A percentile compares a stretch with the other conserved stretches of the same genome.
Conservation (phyloP, 2,888 invertebrate species). For the Acleris emargana region DNA sequence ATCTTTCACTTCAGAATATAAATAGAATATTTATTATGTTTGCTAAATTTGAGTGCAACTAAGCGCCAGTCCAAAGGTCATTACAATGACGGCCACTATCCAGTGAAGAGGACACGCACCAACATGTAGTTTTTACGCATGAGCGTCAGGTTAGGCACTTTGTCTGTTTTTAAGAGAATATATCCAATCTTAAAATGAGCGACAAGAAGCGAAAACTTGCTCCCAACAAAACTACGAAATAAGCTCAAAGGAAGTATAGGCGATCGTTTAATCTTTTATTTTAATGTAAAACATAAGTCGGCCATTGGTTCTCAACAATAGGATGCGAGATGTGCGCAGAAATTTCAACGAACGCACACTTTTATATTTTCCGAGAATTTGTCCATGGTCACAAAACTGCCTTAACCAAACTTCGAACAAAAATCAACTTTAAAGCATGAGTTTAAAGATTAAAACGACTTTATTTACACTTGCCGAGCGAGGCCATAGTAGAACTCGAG, state of each 20-base stretch:
- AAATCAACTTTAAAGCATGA: conserved; percentile 3
- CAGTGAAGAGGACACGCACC: too few species aligned
- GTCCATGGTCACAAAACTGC: conserved; percentile 24
- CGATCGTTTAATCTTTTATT: conserved; percentile 18
- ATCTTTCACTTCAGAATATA: too few species aligned
- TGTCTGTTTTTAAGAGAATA: too few species aligned
- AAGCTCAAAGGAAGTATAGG: conserved; percentile 17
- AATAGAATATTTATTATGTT: too few species aligned
- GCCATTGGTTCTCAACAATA: conserved; percentile 26
- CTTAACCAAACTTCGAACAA: neutral
- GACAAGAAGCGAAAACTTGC: neutral
- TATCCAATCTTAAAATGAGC: too few species aligned
- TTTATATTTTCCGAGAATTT: conserved; percentile 55
- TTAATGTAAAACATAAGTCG: conserved; percentile 25
- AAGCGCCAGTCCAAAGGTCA: too few species aligned
- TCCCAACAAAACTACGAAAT: neutral
- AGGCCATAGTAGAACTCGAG: conserved; percentile 12
- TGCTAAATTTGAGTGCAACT: too few species aligned
- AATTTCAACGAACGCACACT: conserved; percentile 58
- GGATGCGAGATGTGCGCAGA: conserved; percentile 54
- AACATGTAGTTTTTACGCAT: too few species aligned
- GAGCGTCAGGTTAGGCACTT: too few species aligned
- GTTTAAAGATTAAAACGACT: conserved; percentile 1
- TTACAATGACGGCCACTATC: too few species aligned
- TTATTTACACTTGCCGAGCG: neutral